Conservation (phyloP, 2,888 invertebrate genomes). For the Scaptomyza tumidula region DNA sequence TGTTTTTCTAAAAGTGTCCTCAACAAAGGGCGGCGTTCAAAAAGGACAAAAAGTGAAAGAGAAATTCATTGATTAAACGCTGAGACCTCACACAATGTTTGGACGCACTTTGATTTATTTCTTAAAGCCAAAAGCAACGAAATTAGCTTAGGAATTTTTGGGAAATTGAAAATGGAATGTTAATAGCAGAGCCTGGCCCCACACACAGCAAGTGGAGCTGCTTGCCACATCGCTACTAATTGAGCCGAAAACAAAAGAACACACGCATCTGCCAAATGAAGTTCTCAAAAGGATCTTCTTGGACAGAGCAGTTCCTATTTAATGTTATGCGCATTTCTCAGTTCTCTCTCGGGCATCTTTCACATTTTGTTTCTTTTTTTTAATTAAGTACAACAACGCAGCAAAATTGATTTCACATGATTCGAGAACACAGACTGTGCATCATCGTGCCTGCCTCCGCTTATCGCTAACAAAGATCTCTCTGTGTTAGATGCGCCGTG, state of each 20-base stretch:
- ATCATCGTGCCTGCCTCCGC: neutral
- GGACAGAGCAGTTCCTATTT: slow-evolving; percentile 13
- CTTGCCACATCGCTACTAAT: slow-evolving; percentile 48
- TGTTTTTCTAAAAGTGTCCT: slow-evolving; percentile 20
- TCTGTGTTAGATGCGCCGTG: slow-evolving; percentile 65
- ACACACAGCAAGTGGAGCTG: slow-evolving; percentile 48
- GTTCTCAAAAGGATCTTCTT: slow-evolving; percentile 64
- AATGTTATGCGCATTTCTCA: slow-evolving; percentile 40
- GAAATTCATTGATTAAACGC: slow-evolving; percentile 61
- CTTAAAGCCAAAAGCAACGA: slow-evolving; percentile 15
- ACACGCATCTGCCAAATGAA: slow-evolving; percentile 67
- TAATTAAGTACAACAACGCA: slow-evolving; percentile 79
- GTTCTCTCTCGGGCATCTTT: slow-evolving; percentile 7
- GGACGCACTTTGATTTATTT: slow-evolving; percentile 66
- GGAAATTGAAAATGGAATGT: slow-evolving; percentile 23
- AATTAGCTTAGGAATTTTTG: slow-evolving; percentile 62
- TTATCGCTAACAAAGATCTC: slow-evolving; percentile 59
- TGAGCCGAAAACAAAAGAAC: slow-evolving; percentile 36
- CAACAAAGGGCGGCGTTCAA: slow-evolving; percentile 36
- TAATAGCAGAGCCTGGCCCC: too few relatives aligned
- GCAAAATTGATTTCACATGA: slow-evolving; percentile 75
- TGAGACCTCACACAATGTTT: slow-evolving; percentile 62
- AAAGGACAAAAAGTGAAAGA: slow-evolving; percentile 29
- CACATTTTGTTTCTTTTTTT: slow-evolving; percentile 42
- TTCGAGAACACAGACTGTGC: slow-evolving; percentile 10